A percentile compares a stretch with the other conserved stretches of the same genome.
Evolutionary conservation across 1,140 invertebrate genomes (phyloP).

Genomic region (Drosophila biarmipes): DNA sequence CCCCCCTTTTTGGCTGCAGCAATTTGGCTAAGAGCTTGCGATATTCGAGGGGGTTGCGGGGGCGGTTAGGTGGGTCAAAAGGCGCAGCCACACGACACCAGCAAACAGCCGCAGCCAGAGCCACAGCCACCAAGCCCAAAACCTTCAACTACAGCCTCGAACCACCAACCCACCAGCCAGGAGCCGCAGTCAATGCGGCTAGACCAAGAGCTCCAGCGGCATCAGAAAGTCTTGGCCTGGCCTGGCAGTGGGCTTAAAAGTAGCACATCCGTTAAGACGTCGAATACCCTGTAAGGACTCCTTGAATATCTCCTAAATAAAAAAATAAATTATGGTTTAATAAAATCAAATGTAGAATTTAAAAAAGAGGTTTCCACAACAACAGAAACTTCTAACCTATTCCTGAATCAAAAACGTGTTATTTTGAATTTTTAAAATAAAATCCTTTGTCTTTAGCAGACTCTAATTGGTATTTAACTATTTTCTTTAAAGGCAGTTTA

Average conservation of each 20-base stretch:
- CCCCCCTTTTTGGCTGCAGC: constrained; percentile 45
- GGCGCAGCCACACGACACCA: constrained; percentile 67
- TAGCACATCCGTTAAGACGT: background rate
- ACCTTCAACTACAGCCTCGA: constrained; percentile 5
- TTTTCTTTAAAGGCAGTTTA: no score
- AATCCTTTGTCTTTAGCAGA: no score
- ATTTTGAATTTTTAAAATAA: no score
- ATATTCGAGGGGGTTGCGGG: background rate
- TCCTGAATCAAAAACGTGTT: no score
- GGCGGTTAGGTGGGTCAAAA: constrained; percentile 70
- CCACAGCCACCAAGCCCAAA: constrained; percentile 34
- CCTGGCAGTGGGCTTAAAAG: background rate
- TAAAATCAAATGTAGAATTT: no score
- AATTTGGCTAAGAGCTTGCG: constrained; percentile 78
- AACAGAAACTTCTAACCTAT: no score
- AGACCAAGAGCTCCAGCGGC: constrained; percentile 40
- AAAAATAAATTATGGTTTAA: no score
- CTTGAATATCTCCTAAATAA: background rate
- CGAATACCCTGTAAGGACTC: constrained; percentile 2
- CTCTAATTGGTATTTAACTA: no score
- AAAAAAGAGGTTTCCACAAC: no score
- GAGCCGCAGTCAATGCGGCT: constrained; percentile 41
- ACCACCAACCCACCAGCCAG: constrained; percentile 1
- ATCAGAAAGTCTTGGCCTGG: constrained; percentile 28
- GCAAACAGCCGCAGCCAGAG: constrained; percentile 50